Evolutionary conservation across 2,888 invertebrate genomes (phyloP).

Genomic region (Hedychridium roseum): DNA sequence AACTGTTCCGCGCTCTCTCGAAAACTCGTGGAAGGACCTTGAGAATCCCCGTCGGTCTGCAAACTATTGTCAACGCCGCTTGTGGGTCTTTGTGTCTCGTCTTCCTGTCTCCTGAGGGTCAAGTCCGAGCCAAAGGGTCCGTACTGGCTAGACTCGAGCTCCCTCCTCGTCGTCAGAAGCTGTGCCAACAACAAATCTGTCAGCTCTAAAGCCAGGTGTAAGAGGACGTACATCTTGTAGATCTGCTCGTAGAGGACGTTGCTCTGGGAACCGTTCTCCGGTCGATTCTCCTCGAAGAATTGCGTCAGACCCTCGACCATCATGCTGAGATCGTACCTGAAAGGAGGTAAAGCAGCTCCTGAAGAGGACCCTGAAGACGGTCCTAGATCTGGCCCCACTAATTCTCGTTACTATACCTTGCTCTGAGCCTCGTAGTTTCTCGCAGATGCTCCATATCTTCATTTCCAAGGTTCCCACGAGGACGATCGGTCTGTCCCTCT

Average conservation of each 20-base stretch:
- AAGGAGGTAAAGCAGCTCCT: slow-evolving; percentile 21
- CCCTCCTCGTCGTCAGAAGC: slow-evolving; percentile 51
- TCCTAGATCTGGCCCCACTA: too few species aligned
- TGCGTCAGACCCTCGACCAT: slow-evolving; percentile 65
- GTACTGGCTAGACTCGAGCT: slow-evolving; percentile 58
- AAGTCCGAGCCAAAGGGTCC: slow-evolving; percentile 26
- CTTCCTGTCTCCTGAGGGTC: slow-evolving; percentile 12
- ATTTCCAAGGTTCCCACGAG: slow-evolving; percentile 26
- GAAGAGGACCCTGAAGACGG: too few species aligned
- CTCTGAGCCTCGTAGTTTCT: slow-evolving; percentile 40
- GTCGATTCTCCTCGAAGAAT: slow-evolving; percentile 63
- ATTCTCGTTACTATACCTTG: too few species aligned
- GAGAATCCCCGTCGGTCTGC: slow-evolving; percentile 15
- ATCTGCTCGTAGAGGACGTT: slow-evolving; percentile 52
- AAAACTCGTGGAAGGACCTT: slow-evolving; percentile 1
- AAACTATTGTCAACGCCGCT: slow-evolving; percentile 22
- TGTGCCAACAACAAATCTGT: slow-evolving; percentile 65
- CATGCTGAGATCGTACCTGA: slow-evolving; percentile 62
- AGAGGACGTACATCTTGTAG: slow-evolving; percentile 50
- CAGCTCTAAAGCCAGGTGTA: slow-evolving; percentile 65
- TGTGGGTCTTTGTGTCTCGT: neutral
- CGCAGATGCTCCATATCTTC: slow-evolving; percentile 41
- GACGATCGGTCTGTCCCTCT: too few species aligned
- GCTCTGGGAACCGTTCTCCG: slow-evolving; percentile 40
- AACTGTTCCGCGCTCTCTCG: slow-evolving; percentile 15